Percentiles rank a stretch among this genome's conserved stretches.
Conservation (phyloP, 2,797 vertebrate genomes). For the Rhinatrema bivittatum region DNA sequence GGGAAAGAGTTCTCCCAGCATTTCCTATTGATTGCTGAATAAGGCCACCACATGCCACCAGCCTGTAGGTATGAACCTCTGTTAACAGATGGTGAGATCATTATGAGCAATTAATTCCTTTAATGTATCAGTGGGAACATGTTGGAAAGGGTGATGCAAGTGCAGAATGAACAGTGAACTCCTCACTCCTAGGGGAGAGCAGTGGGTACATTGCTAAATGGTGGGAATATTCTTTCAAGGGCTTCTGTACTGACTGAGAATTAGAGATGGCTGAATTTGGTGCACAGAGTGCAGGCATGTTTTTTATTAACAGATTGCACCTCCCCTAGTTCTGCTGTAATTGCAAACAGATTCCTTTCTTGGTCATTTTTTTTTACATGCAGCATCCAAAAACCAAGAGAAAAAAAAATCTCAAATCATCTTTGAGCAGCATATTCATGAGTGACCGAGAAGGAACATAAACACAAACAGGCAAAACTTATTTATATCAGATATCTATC, state of each 20-base stretch:
- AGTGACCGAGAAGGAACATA: not conserved
- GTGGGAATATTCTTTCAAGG: conserved; percentile 68
- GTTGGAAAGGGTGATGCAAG: conserved; percentile 83
- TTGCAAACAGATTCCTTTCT: conserved; percentile 52
- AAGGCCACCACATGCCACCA: conserved; percentile 83
- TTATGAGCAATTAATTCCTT: conserved; percentile 98
- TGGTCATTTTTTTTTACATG: conserved; percentile 35
- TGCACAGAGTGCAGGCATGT: conserved; percentile 43
- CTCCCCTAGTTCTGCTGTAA: conserved; percentile 40
- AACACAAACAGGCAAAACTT: not conserved
- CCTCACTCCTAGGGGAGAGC: conserved; percentile 51
- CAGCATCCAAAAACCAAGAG: not conserved
- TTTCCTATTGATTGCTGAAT: conserved; percentile 77
- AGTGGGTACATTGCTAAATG: conserved; percentile 50
- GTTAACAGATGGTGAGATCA: conserved; percentile 97
- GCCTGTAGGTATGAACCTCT: conserved; percentile 88
- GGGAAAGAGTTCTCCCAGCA: conserved; percentile 63
- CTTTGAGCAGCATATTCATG: not conserved
- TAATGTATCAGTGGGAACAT: conserved; percentile 94
- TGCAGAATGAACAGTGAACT: conserved; percentile 59
- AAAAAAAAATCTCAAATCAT: conserved; percentile 2
- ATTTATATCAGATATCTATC: not conserved
- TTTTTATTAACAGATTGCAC: conserved; percentile 53
- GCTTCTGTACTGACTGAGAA: conserved; percentile 31
- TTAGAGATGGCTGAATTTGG: conserved; percentile 53